Percentiles rank a stretch among this genome's conserved stretches.
phyloP scores from a whole-genome alignment of 2,113 vertebrate genomes.

The Morone saxatilis region DNA sequence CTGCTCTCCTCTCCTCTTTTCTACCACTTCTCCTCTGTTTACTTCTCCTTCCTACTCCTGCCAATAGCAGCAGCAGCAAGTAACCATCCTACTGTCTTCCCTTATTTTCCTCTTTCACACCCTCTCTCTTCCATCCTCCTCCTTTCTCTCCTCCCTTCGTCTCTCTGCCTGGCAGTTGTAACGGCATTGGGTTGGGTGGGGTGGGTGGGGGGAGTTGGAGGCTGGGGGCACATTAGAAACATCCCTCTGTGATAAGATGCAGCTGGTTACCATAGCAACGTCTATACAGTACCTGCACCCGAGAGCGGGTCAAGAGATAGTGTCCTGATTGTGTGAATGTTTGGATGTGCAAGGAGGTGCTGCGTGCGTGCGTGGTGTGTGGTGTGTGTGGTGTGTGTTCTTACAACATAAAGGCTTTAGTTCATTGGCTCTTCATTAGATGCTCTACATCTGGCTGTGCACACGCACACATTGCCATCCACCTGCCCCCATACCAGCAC shows the following conservation, averaged over 20 bases:
- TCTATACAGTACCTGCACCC: constrained; percentile 55
- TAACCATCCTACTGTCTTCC: neutral
- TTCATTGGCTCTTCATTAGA: constrained; percentile 62
- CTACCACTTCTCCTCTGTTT: neutral
- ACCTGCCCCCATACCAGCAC: neutral
- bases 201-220: neutral
- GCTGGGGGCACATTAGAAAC: constrained; percentile 46
- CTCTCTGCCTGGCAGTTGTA: constrained; percentile 31
- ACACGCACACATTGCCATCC: neutral
- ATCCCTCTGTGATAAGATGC: constrained; percentile 63
- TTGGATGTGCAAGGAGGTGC: neutral
- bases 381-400: neutral
- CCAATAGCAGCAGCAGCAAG: neutral
- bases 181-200: constrained; percentile 30
- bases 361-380: constrained; percentile 10
- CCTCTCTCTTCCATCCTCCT: constrained; percentile 9
- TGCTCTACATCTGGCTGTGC: constrained; percentile 35
- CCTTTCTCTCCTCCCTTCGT: constrained; percentile 3
- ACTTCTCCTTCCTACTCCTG: neutral
- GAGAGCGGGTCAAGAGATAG: constrained; percentile 45
- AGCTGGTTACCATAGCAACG: constrained; percentile 65
- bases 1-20: neutral
- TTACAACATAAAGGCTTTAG: neutral
- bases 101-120: constrained; percentile 13
- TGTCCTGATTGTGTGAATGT: constrained; percentile 30